Evolutionary conservation across 1,140 invertebrate genomes (phyloP).

Genomic region (Acromyrmex echinatior): DNA sequence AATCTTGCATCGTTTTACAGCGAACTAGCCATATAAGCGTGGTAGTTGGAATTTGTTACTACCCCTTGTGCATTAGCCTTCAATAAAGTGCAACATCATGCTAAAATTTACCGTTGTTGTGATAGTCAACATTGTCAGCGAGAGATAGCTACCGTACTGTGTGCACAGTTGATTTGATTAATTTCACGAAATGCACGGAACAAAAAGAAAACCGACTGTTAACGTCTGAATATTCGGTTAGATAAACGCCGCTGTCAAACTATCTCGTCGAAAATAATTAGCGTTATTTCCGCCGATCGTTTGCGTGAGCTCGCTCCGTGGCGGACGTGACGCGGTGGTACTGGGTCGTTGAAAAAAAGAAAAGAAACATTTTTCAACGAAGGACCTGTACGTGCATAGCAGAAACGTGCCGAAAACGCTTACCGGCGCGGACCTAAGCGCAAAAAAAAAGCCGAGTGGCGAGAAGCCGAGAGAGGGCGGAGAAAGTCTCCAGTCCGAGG

Average conservation of each 20-base stretch:
- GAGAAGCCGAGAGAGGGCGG: not conserved
- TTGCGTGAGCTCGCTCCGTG: conserved; percentile 1
- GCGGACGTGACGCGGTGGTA: conserved; percentile 28
- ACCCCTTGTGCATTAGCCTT: not conserved
- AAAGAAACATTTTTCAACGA: conserved; percentile 15
- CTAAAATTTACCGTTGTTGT: conserved; percentile 18
- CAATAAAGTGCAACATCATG: conserved; percentile 18
- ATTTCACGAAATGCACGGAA: not conserved
- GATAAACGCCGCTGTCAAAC: conserved; percentile 1
- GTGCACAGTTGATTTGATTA: not conserved
- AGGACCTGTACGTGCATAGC: conserved; percentile 13
- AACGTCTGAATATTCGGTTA: conserved; percentile 2
- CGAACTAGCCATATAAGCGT: conserved; percentile 42
- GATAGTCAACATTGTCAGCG: conserved; percentile 3
- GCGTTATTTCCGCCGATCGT: conserved; percentile 37
- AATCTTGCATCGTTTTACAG: conserved; percentile 66
- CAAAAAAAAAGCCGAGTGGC: conserved; percentile 16
- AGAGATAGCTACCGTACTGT: not conserved
- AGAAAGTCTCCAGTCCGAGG: not conserved
- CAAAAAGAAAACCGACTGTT: not conserved
- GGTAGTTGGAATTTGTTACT: conserved; percentile 42
- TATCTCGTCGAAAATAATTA: conserved; percentile 34
- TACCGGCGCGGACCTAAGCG: conserved; percentile 28
- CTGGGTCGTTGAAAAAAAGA: conserved; percentile 4
- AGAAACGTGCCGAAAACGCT: conserved; percentile 50